These are phyloP conservation scores for Aldrovandia affinis DNA, from an alignment of 2,797 vertebrate species.

Conservation along the genomic window DNA sequence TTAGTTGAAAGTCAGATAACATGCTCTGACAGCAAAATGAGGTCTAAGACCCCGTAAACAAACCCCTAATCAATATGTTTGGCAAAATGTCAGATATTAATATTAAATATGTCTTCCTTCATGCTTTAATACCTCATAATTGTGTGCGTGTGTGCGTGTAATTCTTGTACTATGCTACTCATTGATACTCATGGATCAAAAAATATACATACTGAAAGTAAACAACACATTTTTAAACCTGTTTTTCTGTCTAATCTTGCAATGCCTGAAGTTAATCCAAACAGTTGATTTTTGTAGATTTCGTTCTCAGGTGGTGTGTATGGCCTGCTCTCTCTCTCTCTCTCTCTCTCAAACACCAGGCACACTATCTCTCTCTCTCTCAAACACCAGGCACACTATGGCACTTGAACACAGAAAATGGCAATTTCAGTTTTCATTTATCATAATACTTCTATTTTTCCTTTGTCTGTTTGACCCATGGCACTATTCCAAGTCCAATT, in stretches of 20 bases:
- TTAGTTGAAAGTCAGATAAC: neutral
- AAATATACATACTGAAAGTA: neutral
- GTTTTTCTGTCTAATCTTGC: neutral
- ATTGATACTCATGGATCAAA: neutral
- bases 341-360: too few relatives aligned
- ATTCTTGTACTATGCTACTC: neutral
- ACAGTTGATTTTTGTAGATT: neutral
- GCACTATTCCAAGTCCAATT: neutral
- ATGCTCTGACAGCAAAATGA: neutral
- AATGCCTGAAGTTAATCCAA: neutral
- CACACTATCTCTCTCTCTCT: too few relatives aligned
- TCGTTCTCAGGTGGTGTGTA: neutral
- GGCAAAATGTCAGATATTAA: neutral
- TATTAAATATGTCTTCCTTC: neutral
- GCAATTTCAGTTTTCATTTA: neutral
- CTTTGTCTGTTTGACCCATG: neutral
- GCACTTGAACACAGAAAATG: neutral
- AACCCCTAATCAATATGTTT: neutral
- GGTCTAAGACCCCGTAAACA: neutral
- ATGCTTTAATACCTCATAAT: neutral
- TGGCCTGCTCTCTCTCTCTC: too few relatives aligned
- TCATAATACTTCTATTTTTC: neutral
- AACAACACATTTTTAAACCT: too few relatives aligned
- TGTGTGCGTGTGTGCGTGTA: too few relatives aligned
- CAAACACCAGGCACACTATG: neutral